Base-by-base conservation (phyloP, 2,797 vertebrate species). In the Trachurus trachurus region DNA sequence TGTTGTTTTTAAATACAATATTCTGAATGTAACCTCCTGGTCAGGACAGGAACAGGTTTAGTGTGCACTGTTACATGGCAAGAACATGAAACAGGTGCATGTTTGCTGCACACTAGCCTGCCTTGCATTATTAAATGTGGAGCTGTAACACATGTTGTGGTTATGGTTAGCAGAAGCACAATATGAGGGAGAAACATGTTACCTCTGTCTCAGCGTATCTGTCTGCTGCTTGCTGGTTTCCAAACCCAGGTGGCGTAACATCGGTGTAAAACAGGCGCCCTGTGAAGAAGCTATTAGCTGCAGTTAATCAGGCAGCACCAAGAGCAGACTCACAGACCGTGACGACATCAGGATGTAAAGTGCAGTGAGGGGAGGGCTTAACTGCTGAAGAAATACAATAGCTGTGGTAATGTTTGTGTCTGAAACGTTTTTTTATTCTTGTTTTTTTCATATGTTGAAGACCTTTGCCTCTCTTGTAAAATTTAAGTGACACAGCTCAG, bases 211-310 rank as follows among this genome's bases (percentile, higher is more conserved):
- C 9, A 68, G 68, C 19, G 9, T 56, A 64, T 76, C 76, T 71
- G 80, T 79, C 60, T 76, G 73, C 53, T 68, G 74, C 49, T 76
- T 74, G 82, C 74, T 77, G 16, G 62, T 86, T 88, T 83, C 71
- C 72, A 80, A 80, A 82, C 71, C 58, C 81, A 75, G 84, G 70
- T 75, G 86, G 83, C 59, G 53, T 56, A 60, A 21, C 66, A 80
- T 78, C 49, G 1, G 34, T 71, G 71, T 78, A 76, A 78, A 86
- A 60, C 76, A 58, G 81, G 39, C 59, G 0, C 72, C 88, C 87
- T 61, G 84, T 37, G 74, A 88, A 83, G 84, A 87, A 71, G 78
- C 89, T 74, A 77, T 89, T 90, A 89, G 87, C 76, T 73, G 79
- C 78, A 87, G 77, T 89, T 89, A 87, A 90, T 89, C 84, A 66